Conservation (phyloP, 92 coral and sea anemone species). For the Plumapathes pennacea region DNA sequence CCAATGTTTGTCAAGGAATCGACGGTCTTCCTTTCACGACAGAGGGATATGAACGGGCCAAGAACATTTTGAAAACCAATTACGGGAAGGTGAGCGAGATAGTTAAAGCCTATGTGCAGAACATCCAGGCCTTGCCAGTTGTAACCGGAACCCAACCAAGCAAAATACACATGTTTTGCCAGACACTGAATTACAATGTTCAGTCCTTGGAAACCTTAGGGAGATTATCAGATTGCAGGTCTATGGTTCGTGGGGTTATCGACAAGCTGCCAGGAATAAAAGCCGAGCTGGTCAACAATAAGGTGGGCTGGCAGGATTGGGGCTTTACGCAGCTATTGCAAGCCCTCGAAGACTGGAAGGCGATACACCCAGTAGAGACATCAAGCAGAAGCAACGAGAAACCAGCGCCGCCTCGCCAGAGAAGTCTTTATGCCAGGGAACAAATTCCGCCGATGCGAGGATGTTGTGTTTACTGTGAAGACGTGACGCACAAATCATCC, state of each 20-base stretch:
- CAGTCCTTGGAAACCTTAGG: constrained; percentile 55
- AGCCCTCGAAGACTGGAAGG: constrained; percentile 55
- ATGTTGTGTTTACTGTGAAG: constrained; percentile 38
- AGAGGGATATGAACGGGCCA: constrained; percentile 42
- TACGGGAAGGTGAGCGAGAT: constrained; percentile 54
- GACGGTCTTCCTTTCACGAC: constrained; percentile 55
- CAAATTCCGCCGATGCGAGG: neutral
- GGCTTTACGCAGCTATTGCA: constrained; percentile 31
- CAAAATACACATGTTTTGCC: constrained; percentile 43
- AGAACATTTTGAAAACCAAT: constrained; percentile 45
- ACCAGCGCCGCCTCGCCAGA: constrained; percentile 12
- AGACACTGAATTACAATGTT: constrained; percentile 45
- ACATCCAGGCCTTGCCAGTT: constrained; percentile 27
- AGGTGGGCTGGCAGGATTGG: constrained; percentile 55
- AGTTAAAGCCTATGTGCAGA: constrained; percentile 29
- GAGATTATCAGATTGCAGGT: constrained; percentile 35
- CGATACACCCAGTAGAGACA: constrained; percentile 43
- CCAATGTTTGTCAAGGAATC: constrained; percentile 20
- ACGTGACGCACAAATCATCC: constrained; percentile 40
- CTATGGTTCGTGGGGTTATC: constrained; percentile 40
- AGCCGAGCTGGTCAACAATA: constrained; percentile 37
- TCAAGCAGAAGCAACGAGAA: no score
- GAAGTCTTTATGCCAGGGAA: constrained; percentile 10
- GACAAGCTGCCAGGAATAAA: constrained; percentile 59
- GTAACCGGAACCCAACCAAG: constrained; percentile 26